Percentiles rank a stretch among this genome's conserved stretches.
phyloP scores from a whole-genome alignment of 2,797 vertebrate species.

The Pangasius macronema region DNA sequence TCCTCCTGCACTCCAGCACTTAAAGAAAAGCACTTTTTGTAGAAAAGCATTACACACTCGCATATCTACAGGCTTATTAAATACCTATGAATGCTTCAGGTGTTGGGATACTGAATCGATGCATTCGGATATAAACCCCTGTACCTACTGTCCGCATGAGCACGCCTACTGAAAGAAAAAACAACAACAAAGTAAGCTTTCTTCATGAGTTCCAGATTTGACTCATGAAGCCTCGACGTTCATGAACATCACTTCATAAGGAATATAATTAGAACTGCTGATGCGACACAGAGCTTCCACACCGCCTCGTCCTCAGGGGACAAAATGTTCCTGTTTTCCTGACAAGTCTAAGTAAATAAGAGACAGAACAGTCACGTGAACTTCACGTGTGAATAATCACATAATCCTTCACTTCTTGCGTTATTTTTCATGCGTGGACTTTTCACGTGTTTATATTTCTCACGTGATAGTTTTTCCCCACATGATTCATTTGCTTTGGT shows the following conservation, averaged over 20 bases:
- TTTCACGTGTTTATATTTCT: no score
- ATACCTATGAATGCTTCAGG: background rate
- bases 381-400: background rate
- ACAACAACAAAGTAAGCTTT: background rate
- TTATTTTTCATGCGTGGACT: background rate
- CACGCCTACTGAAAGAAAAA: background rate
- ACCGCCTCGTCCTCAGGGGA: conserved; percentile 1
- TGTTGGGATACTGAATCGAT: background rate
- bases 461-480: background rate
- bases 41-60: background rate
- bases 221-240: background rate
- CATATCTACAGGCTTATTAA: background rate
- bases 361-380: no score
- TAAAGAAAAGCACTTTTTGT: background rate
- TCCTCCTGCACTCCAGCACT: background rate
- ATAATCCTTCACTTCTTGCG: background rate
- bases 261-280: background rate
- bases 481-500: background rate
- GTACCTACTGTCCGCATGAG: no score
- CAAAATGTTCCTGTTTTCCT: conserved; percentile 6
- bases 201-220: background rate
- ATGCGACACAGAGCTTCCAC: background rate
- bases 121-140: background rate
- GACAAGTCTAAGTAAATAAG: background rate
- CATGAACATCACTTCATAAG: background rate